Base-by-base conservation (phyloP, 2,797 vertebrate genomes). In the Acropternis orthonyx region DNA sequence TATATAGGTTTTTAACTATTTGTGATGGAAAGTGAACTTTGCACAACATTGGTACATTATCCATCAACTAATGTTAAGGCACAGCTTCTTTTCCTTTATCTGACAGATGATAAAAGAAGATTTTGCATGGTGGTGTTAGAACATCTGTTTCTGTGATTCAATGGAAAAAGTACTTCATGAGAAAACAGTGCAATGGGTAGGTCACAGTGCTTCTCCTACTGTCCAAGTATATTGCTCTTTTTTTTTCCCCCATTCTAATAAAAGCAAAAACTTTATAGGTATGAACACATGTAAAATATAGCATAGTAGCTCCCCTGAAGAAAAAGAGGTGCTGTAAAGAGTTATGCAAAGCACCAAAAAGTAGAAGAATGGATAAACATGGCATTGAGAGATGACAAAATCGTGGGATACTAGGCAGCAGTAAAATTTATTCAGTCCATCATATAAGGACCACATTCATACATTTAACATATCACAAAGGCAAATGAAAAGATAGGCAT, bases 111-210 rank as follows among this genome's bases (percentile, higher is more conserved):
- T 89, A 96, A 98, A 97, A 95, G 86, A 92, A 96, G 90, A 98
- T 98, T 98, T 98, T 98, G 92, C 98, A 98, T 93, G 97, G 97
- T 98, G 87, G 71, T 94, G 89, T 97, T 96, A 96, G 92, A 96
- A 98, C 98, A 98, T 98, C 98, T 98, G 98, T 98, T 98, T 97
- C 97, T 97, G 96, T 97, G 97, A 98, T 97, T 97, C 97, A 98
- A 96, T 96, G 97, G 97, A 96, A 97, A 98, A 96, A 96, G 51
- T 94, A 97, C 95, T 97, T 97, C 97, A 98, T 98, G 98, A 98
- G 97, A 98, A 98, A 98, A 96, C 84, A 91, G 95, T 95, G 93
- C 66, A 96, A 88, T 7, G 92, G 39, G 27, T 91, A 92, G 95
- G 96, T 97, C 96, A 97, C 88, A 96, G 79, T 90, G 94, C 97